These are phyloP conservation scores for Drosophila fungiperda DNA, from an alignment of 2,888 invertebrate species.

Conservation along the genomic window DNA sequence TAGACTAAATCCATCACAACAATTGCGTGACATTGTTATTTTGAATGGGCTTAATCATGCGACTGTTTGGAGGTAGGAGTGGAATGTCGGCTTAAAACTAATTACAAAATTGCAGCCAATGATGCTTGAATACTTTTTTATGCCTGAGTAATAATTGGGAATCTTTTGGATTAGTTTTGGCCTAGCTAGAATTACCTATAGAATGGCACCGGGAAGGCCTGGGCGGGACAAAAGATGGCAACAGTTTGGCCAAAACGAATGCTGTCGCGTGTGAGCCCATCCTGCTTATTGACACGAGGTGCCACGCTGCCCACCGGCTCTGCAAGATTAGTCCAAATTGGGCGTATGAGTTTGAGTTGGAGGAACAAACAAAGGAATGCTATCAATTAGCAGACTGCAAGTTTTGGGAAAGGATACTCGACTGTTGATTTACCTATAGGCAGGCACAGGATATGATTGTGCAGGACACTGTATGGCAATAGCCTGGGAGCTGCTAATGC, in stretches of 20 bases:
- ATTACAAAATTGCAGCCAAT: slow-evolving; percentile 59
- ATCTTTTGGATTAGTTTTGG: slow-evolving; percentile 38
- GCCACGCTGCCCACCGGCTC: slow-evolving; percentile 86
- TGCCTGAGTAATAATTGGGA: slow-evolving; percentile 40
- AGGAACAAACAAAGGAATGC: neutral
- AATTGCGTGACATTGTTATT: slow-evolving; percentile 48
- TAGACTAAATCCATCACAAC: neutral
- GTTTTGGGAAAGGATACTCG: slow-evolving; percentile 44
- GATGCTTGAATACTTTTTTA: slow-evolving; percentile 55
- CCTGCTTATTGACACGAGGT: slow-evolving; percentile 89
- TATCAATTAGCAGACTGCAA: slow-evolving; percentile 1
- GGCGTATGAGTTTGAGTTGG: neutral
- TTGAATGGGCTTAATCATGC: slow-evolving; percentile 55
- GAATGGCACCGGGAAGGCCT: slow-evolving; percentile 86
- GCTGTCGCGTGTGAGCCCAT: slow-evolving; percentile 87
- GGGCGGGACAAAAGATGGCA: slow-evolving; percentile 88
- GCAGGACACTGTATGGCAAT: slow-evolving; percentile 90
- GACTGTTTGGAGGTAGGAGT: neutral
- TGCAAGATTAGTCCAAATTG: slow-evolving; percentile 33
- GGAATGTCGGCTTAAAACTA: slow-evolving; percentile 28
- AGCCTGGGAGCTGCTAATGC: slow-evolving; percentile 79
- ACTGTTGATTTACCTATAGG: slow-evolving; percentile 86
- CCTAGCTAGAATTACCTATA: slow-evolving; percentile 85
- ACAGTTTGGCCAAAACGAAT: slow-evolving; percentile 87
- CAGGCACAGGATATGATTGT: slow-evolving; percentile 89